A percentile compares a stretch with the other conserved stretches of the same genome.
phyloP scores from a whole-genome alignment of 2,113 vertebrate genomes.

The Miniopterus natalensis region DNA sequence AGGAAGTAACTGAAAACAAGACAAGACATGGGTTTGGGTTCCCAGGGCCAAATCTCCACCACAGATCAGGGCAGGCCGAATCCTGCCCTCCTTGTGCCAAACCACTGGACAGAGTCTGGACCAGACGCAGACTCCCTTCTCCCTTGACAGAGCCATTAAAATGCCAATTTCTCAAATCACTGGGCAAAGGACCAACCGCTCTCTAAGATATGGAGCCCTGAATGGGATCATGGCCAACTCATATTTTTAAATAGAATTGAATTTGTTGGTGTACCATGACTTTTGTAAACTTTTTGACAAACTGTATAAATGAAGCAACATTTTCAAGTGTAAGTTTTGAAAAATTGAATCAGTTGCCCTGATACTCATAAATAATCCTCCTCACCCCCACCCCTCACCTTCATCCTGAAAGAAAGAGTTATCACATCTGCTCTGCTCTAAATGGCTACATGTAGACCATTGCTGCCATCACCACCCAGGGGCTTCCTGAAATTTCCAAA shows the following conservation, averaged over 20 bases:
- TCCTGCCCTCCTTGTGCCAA: neutral
- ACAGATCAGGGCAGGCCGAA: neutral
- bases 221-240: neutral
- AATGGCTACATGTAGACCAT: neutral
- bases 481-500: neutral
- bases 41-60: neutral
- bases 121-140: neutral
- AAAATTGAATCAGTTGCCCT: constrained; percentile 9
- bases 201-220: constrained; percentile 13
- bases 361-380: neutral
- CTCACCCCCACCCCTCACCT: neutral
- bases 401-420: no score
- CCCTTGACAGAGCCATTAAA: constrained; percentile 49
- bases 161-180: constrained; percentile 27
- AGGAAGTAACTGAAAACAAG: neutral
- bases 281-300: constrained; percentile 50
- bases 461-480: neutral
- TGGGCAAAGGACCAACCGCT: constrained; percentile 61
- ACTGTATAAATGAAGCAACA: neutral
- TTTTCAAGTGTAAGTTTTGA: constrained; percentile 57
- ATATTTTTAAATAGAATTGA: neutral
- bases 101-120: neutral
- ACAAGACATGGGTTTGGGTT: neutral
- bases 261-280: neutral
- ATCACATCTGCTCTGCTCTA: neutral